phyloP scores from a whole-genome alignment of 2,797 vertebrate genomes.

The Etheostoma nigrum region DNA sequence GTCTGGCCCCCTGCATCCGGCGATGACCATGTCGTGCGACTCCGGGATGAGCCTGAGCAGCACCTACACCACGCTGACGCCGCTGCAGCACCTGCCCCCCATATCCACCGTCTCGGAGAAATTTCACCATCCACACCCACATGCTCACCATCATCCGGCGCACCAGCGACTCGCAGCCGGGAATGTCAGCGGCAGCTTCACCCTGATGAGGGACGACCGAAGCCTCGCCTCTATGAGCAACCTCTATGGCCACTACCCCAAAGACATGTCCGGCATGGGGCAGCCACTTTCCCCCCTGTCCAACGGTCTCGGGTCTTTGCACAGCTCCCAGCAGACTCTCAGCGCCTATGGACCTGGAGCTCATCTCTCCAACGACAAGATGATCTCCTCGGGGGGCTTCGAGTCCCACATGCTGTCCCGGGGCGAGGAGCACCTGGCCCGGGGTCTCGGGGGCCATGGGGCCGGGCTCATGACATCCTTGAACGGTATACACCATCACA shows the following conservation, averaged over 20 bases:
- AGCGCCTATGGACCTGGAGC: slow-evolving; percentile 91
- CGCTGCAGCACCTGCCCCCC: slow-evolving; percentile 96
- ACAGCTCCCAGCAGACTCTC: slow-evolving; percentile 92
- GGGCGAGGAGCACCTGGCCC: slow-evolving; percentile 91
- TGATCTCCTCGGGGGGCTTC: slow-evolving; percentile 93
- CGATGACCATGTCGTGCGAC: slow-evolving; percentile 98
- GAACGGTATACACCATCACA: slow-evolving; percentile 91
- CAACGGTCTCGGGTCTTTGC: slow-evolving; percentile 92
- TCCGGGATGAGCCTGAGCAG: slow-evolving; percentile 94
- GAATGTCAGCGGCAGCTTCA: slow-evolving; percentile 95
- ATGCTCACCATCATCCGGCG: slow-evolving; percentile 88
- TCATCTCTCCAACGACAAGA: slow-evolving; percentile 94
- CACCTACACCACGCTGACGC: slow-evolving; percentile 96
- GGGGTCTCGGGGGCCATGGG: slow-evolving; percentile 90
- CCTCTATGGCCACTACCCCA: slow-evolving; percentile 95
- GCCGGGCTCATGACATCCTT: slow-evolving; percentile 90
- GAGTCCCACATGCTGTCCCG: slow-evolving; percentile 94
- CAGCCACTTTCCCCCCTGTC: slow-evolving; percentile 93
- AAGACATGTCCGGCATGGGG: slow-evolving; percentile 95
- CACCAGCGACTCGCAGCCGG: slow-evolving; percentile 92
- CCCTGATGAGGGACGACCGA: slow-evolving; percentile 95
- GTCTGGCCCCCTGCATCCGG: slow-evolving; percentile 91
- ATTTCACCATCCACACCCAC: slow-evolving; percentile 91
- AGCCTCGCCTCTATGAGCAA: slow-evolving; percentile 94
- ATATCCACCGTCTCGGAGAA: slow-evolving; percentile 96